Percentiles rank a stretch among this genome's conserved stretches.
phyloP scores from a whole-genome alignment of 2,797 vertebrate species.

The Dromococcyx pavoninus region DNA sequence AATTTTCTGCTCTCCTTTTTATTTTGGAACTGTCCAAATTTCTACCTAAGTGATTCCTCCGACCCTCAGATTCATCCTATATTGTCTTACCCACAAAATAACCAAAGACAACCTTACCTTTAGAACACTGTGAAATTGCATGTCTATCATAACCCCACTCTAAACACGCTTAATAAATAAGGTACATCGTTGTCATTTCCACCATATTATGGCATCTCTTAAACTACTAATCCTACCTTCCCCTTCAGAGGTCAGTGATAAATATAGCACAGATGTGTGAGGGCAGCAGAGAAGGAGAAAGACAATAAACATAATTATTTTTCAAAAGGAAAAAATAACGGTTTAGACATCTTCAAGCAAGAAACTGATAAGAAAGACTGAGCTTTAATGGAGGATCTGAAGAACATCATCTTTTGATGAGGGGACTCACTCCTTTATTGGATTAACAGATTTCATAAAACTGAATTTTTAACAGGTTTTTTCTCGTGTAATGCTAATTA shows the following conservation, averaged over 20 bases:
- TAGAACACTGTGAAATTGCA: background rate
- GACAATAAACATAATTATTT: background rate
- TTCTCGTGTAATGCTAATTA: background rate
- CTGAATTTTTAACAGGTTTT: background rate
- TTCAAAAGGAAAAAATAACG: background rate
- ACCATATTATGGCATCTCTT: background rate
- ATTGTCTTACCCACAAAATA: background rate
- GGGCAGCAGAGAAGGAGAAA: background rate
- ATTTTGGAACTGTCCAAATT: background rate
- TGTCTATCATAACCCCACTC: background rate
- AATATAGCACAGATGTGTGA: background rate
- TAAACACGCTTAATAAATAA: background rate
- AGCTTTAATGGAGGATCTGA: background rate
- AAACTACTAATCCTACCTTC: background rate
- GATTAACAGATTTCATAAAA: background rate
- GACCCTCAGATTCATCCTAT: background rate
- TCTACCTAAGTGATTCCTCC: background rate
- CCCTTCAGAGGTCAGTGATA: background rate
- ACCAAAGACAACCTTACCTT: background rate
- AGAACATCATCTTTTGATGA: background rate
- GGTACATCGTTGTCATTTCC: background rate
- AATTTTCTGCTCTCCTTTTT: background rate
- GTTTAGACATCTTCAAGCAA: background rate
- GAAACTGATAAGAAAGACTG: background rate
- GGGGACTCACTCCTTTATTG: background rate